Evolutionary conservation across 2,888 invertebrate genomes (phyloP), one percentile per base, ranked within the genome.

Genomic region (Synergus laeviventris): DNA sequence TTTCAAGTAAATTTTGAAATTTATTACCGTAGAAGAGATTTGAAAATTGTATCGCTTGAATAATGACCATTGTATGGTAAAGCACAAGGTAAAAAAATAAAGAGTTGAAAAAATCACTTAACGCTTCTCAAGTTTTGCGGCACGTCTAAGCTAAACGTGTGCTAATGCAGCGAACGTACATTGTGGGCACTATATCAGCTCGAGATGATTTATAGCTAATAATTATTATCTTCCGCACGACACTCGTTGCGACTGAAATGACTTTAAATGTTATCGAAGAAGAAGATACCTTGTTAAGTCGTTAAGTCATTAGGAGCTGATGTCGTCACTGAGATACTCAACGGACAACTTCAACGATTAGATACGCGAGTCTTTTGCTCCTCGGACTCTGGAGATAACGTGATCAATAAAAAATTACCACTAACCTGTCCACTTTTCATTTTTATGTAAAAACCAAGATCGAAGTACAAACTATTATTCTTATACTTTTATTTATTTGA

Each of bases 201-300:
- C 45, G 66, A 66, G 56, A 76, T 78, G 81, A 85, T 85, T 85
- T 84, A 86, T 81, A 66, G 76, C 24, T 77, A 76, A 82, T 85
- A 83, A 85, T 86, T 82, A 83, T 82, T 81, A 78, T 82, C 74
- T 79, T 81, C 75, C 78, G 39, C 74, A 74, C 77, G 82, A 74
- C 74, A 74, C 60, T 64, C 61, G 66, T 73, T 60, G 81, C 76
- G 81, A 84, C 81, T 80, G 81, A 77, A 82, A 81, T 39, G 54
- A 70, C 78, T 54, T 66, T 45, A 70, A 75, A 76, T 74, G 81
- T 78, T 81, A 78, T 73, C 70, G 39, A 75, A 70, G 74, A 79
- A 76, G 76, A 82, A 76, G 76, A 54, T 70, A 74, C 74, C 73
- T 83, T 81, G 80, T 82, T 80, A 80, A 82, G 81, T 86, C 82